These are phyloP conservation scores for Gambelia wislizenii DNA, from an alignment of 2,797 vertebrate species.

Conservation along the genomic window DNA sequence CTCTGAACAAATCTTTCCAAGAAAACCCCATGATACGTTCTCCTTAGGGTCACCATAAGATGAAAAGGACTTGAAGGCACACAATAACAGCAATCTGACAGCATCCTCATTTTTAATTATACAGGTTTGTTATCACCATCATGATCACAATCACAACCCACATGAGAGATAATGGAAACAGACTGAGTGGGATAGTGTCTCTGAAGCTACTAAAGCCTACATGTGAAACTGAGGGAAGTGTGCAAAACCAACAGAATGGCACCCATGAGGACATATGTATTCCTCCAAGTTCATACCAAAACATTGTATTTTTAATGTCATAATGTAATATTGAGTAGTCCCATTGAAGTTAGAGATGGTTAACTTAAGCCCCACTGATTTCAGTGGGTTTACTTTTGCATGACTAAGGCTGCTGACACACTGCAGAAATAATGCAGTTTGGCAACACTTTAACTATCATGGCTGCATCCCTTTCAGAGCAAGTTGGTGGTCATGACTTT, in stretches of 20 bases:
- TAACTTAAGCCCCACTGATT: too few relatives aligned
- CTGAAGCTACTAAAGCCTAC: neutral
- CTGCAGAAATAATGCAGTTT: too few relatives aligned
- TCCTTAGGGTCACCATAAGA: too few relatives aligned
- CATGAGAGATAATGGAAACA: neutral
- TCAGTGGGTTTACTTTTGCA: too few relatives aligned
- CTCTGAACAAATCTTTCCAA: too few relatives aligned
- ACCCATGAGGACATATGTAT: neutral
- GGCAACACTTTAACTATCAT: too few relatives aligned
- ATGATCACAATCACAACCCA: neutral
- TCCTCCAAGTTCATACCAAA: neutral
- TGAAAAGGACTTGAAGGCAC: too few relatives aligned
- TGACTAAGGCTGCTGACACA: too few relatives aligned
- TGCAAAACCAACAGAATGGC: neutral
- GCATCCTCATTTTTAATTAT: neutral
- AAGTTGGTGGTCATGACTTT: neutral
- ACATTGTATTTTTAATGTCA: neutral
- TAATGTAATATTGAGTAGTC: neutral
- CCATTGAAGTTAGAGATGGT: neutral
- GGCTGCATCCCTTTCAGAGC: neutral
- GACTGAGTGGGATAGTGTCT: neutral
- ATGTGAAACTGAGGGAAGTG: neutral
- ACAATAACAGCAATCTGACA: neutral
- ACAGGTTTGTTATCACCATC: neutral
- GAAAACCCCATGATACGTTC: too few relatives aligned